Conservation (phyloP, 1,140 invertebrate species). For the Bombus cullumanus region DNA sequence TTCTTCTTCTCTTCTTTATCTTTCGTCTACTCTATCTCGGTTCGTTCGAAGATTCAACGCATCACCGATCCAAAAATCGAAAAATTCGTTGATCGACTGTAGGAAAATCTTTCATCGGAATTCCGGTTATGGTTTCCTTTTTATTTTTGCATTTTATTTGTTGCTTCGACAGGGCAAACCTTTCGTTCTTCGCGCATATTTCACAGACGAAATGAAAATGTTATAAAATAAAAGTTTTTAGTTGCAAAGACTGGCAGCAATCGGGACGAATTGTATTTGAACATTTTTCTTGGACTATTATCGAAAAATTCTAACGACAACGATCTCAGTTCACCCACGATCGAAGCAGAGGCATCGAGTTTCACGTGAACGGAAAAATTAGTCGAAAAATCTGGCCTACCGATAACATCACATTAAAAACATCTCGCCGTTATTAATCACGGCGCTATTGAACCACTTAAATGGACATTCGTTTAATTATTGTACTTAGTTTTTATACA, state of each 20-base stretch:
- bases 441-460: conserved; percentile 60
- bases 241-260: conserved; percentile 54
- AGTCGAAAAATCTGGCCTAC: conserved; percentile 45
- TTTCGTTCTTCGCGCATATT: background rate
- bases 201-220: background rate
- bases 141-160: no score
- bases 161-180: background rate
- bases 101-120: background rate
- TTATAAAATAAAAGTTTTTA: no score
- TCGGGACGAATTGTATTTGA: conserved; percentile 55
- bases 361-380: conserved; percentile 23
- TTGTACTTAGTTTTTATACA: conserved; percentile 54
- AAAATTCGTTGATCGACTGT: conserved; percentile 21
- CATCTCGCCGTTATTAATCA: conserved; percentile 38
- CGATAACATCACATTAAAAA: conserved; percentile 56
- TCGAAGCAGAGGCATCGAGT: background rate
- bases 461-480: conserved; percentile 68
- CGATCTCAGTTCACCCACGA: background rate
- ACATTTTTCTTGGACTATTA: background rate
- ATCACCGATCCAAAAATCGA: background rate
- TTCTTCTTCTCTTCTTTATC: background rate
- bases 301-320: background rate
- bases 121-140: background rate
- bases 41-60: conserved; percentile 39
- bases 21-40: conserved; percentile 22